Conservation (phyloP, 2,797 vertebrate genomes). For the Poliocrania exsul region DNA sequence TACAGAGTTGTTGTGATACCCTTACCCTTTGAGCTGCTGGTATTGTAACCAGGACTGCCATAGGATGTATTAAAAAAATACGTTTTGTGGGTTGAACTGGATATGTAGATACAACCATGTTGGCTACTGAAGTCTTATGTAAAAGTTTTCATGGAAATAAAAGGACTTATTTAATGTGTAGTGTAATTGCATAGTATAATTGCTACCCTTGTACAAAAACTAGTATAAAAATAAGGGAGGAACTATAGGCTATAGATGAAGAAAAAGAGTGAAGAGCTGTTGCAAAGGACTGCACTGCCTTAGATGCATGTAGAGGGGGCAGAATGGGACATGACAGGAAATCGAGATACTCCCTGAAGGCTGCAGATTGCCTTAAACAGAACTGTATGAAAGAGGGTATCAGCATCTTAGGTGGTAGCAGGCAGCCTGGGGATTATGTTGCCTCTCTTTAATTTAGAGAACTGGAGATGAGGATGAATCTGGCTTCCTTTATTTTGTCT, state of each 20-base stretch:
- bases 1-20: not conserved
- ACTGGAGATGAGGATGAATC: not conserved
- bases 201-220: not conserved
- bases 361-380: not conserved
- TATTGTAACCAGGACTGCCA: not conserved
- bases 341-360: rapidly evolving
- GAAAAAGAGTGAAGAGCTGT: not conserved
- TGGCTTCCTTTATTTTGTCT: not conserved
- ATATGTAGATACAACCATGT: not conserved
- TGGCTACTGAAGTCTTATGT: not conserved
- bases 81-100: not conserved
- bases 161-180: not conserved
- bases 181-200: not conserved
- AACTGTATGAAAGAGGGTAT: not conserved
- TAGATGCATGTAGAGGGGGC: not conserved
- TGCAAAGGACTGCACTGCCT: not conserved
- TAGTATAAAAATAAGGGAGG: not conserved
- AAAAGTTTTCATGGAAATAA: not conserved
- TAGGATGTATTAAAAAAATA: not conserved
- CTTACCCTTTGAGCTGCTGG: not conserved
- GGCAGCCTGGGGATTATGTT: not conserved
- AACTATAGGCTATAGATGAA: not conserved
- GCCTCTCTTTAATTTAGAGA: not conserved
- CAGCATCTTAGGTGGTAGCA: not conserved
- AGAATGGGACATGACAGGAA: not conserved